A percentile compares a stretch with the other conserved stretches of the same genome.
Evolutionary conservation across 2,888 invertebrate species (phyloP).

Genomic region (Lycophotia porphyrea): DNA sequence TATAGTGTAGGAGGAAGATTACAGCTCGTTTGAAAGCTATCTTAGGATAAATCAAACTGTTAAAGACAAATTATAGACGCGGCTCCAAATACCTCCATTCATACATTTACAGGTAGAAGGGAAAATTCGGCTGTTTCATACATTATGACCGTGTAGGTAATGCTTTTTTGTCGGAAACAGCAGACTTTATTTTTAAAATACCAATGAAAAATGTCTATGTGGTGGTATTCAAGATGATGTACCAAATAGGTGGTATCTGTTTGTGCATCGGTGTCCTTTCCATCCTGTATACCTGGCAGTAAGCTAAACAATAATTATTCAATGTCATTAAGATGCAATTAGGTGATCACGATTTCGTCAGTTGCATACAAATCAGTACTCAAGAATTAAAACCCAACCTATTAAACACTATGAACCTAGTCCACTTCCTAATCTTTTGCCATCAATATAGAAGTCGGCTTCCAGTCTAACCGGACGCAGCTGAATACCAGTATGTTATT

Average conservation of each 20-base stretch:
- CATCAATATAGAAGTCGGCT: neutral
- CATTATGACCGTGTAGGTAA: too few species aligned
- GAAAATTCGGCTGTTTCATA: too few species aligned
- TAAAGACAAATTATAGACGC: neutral
- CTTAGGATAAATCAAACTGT: neutral
- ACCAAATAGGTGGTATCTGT: too few species aligned
- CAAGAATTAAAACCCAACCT: neutral
- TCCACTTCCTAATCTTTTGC: neutral
- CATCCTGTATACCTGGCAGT: neutral
- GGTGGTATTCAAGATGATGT: too few species aligned
- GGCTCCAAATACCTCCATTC: neutral
- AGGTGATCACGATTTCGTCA: neutral
- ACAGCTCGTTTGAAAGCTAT: neutral
- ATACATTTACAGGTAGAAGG: neutral
- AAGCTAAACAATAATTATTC: neutral
- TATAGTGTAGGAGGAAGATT: neutral
- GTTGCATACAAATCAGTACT: neutral
- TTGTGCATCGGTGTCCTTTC: too few species aligned
- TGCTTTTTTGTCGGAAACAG: too few species aligned
- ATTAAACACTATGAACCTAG: neutral
- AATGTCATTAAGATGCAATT: neutral
- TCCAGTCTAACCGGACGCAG: neutral
- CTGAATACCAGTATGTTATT: neutral
- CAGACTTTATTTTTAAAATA: too few species aligned
- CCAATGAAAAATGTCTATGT: too few species aligned